These are phyloP conservation scores for Nyctereutes procyonoides DNA, from an alignment of 2,113 vertebrate species.

Conservation along the genomic window DNA sequence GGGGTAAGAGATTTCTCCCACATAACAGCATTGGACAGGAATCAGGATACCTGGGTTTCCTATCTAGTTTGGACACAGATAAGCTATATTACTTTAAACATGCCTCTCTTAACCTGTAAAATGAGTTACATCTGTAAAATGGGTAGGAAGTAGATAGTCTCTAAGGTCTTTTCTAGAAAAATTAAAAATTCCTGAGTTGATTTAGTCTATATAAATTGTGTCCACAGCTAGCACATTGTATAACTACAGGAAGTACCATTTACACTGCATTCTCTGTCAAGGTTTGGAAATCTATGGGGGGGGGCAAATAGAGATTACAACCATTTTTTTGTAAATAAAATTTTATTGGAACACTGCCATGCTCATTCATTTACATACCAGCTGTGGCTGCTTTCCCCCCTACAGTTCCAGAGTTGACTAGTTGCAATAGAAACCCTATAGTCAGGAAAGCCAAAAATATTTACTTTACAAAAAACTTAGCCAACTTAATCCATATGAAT, in stretches of 20 bases:
- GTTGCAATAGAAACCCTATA: neutral
- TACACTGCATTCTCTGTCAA: neutral
- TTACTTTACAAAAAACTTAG: neutral
- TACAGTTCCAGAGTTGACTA: neutral
- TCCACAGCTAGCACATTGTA: neutral
- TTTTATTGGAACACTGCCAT: neutral
- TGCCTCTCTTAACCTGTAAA: neutral
- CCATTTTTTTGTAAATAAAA: neutral
- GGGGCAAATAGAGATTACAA: neutral
- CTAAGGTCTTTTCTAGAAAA: neutral
- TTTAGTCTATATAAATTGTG: neutral
- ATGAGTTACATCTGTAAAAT: neutral
- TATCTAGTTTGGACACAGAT: neutral
- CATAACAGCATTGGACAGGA: neutral
- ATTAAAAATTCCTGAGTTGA: neutral
- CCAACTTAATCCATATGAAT: neutral
- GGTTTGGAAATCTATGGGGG: neutral
- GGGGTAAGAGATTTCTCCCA: neutral
- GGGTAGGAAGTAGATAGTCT: neutral
- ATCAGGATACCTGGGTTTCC: neutral
- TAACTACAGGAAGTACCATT: neutral
- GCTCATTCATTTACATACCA: neutral
- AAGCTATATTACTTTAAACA: neutral
- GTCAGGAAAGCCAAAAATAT: neutral
- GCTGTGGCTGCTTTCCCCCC: neutral